Conservation (phyloP, 2,888 invertebrate genomes). For the Ormyrus rosae region DNA sequence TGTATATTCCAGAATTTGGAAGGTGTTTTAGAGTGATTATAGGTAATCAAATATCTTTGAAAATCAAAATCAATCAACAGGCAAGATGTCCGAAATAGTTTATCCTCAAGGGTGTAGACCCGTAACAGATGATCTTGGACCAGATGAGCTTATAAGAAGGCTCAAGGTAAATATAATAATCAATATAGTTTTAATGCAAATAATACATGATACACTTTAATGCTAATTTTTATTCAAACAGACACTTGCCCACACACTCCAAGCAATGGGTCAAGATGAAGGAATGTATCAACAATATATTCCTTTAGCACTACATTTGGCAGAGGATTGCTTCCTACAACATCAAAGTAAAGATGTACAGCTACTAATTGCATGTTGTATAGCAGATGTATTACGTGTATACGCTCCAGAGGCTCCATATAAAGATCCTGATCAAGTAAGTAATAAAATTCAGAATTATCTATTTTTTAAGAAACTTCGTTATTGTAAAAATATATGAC, state of each 20-base stretch:
- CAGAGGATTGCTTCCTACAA: slow-evolving; percentile 93
- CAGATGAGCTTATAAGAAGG: slow-evolving; percentile 95
- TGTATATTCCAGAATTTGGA: slow-evolving; percentile 72
- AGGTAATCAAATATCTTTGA: slow-evolving; percentile 37
- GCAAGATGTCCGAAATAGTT: slow-evolving; percentile 88
- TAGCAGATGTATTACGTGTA: slow-evolving; percentile 96
- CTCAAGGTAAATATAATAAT: slow-evolving; percentile 83
- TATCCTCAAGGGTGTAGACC: slow-evolving; percentile 97
- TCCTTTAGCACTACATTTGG: slow-evolving; percentile 93
- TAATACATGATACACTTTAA: background rate
- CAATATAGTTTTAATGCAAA: no score
- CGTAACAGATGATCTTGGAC: slow-evolving; percentile 94
- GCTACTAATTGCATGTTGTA: slow-evolving; percentile 96
- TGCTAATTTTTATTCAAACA: slow-evolving; percentile 67
- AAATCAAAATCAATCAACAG: slow-evolving; percentile 10
- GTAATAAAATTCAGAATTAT: background rate
- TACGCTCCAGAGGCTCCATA: slow-evolving; percentile 99
- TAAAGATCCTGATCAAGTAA: slow-evolving; percentile 94
- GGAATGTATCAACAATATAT: slow-evolving; percentile 94
- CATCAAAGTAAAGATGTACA: slow-evolving; percentile 95
- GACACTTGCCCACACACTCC: slow-evolving; percentile 94
- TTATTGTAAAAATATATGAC: background rate
- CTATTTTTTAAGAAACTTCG: background rate
- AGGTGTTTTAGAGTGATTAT: slow-evolving; percentile 69
- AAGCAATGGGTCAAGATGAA: slow-evolving; percentile 98